Evolutionary conservation across 35 echinoderm and acorn worm species (phyloP), one percentile per base, ranked within the genome.

Genomic region (Eucidaris tribuloides): DNA sequence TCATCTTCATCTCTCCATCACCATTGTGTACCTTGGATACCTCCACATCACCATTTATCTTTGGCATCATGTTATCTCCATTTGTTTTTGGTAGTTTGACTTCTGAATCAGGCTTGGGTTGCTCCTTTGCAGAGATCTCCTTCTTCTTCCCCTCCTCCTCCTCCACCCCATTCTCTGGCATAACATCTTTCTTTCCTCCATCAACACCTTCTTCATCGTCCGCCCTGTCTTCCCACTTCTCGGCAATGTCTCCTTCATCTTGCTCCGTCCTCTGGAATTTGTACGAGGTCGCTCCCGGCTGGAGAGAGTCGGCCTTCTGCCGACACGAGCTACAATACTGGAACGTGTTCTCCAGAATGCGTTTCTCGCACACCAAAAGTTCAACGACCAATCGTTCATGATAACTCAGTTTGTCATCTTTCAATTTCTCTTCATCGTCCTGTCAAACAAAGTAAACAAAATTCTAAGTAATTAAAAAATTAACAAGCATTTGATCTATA

Each of bases 341-440:
- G 9, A 93, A 81, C 4, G 87, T 79, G 58, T 92, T 89, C 25
- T 92, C 56, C 20, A 98, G 63, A 28, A 93, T 92, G 48, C 72
- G 44, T 71, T 85, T 93, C 70, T 98, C 95, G 19, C 49, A 72
- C 36, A 89, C 72, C 3, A 50, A 39, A 29, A 93, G 83, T 38
- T 87, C 82, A 17, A 90, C 79, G 90, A 83, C 35, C 83, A 83
- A 15, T 62, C 85, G 72, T 39, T 93, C 77, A 6, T 20, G 59
- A 18, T 63, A 68, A 32, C 68, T 77, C 3, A 96, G 62, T 5
- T 86, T 58, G 1, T 38, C 62, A 15, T 90, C 66, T 23, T 84
- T 61, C 44, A 80, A 45, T 9, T 52, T 50, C 50, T 78, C 45
- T 42, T 89, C 90, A 58, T 86, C 89, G 62, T 92, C 89, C 80